Evolutionary conservation across 2,113 vertebrate species (phyloP).

Genomic region (Notiomystis cincta): DNA sequence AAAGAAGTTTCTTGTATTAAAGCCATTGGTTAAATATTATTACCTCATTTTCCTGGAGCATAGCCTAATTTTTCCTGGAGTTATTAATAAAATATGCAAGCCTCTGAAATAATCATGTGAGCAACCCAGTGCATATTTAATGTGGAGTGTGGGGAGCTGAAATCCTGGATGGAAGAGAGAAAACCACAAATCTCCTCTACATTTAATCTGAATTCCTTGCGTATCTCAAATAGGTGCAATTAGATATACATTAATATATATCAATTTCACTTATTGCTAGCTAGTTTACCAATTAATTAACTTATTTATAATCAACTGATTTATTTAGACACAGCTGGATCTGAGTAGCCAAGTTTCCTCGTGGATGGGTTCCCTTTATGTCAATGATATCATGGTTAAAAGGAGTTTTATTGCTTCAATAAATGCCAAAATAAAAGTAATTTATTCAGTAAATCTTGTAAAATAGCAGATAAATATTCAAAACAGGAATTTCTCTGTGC

Average conservation of each 20-base stretch:
- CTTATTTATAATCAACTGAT: neutral
- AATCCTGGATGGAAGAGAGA: neutral
- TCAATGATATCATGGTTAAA: neutral
- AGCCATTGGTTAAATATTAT: neutral
- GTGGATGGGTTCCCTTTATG: neutral
- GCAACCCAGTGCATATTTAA: neutral
- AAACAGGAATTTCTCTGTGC: neutral
- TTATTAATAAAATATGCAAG: slow-evolving; percentile 7
- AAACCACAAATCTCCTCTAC: neutral
- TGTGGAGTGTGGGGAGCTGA: neutral
- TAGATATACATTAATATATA: neutral
- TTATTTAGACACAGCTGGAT: neutral
- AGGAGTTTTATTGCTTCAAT: neutral
- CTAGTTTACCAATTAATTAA: neutral
- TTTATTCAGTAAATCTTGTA: neutral
- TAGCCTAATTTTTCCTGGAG: neutral
- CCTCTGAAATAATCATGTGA: neutral
- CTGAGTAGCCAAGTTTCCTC: neutral
- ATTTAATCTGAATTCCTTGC: neutral
- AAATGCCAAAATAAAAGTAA: neutral
- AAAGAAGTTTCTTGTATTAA: neutral
- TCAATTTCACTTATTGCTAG: neutral
- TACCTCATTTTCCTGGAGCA: neutral
- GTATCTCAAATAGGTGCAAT: neutral
- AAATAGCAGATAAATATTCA: neutral